These are phyloP conservation scores for Melieria crassipennis DNA, from an alignment of 2,888 invertebrate genomes.

Conservation along the genomic window DNA sequence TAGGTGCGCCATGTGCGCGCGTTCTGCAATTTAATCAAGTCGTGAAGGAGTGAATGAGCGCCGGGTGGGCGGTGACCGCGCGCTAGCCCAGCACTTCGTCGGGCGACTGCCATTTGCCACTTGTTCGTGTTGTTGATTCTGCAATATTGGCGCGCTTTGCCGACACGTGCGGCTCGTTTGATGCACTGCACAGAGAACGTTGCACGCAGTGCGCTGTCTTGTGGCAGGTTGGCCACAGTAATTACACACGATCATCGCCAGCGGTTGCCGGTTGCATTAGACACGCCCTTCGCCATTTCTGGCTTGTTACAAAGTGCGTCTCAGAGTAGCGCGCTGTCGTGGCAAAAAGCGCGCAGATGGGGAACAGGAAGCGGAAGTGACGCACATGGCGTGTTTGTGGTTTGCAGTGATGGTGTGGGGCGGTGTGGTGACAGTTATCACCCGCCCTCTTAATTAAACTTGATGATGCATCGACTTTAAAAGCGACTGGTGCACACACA, in stretches of 20 bases:
- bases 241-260: conserved; percentile 15
- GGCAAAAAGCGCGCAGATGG: conserved; percentile 7
- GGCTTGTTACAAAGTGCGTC: neutral
- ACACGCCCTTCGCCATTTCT: neutral
- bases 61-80: neutral
- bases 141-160: conserved; percentile 7
- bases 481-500: neutral
- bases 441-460: conserved; percentile 36
- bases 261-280: conserved; percentile 9
- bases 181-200: conserved; percentile 3
- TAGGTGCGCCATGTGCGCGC: conserved; percentile 1
- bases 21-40: conserved; percentile 25
- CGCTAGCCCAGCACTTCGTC: neutral
- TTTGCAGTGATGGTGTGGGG: neutral
- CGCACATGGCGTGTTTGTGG: conserved; percentile 3
- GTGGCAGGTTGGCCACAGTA: conserved; percentile 9
- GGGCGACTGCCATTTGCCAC: neutral
- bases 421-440: conserved; percentile 20
- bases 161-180: conserved; percentile 26
- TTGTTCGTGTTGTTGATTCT: neutral
- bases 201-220: conserved; percentile 11
- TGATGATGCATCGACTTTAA: conserved; percentile 13
- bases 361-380: neutral
- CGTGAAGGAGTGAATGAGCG: conserved; percentile 13
- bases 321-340: neutral